Conservation (phyloP, 2,888 invertebrate genomes). For the Drosophila peninsularis region DNA sequence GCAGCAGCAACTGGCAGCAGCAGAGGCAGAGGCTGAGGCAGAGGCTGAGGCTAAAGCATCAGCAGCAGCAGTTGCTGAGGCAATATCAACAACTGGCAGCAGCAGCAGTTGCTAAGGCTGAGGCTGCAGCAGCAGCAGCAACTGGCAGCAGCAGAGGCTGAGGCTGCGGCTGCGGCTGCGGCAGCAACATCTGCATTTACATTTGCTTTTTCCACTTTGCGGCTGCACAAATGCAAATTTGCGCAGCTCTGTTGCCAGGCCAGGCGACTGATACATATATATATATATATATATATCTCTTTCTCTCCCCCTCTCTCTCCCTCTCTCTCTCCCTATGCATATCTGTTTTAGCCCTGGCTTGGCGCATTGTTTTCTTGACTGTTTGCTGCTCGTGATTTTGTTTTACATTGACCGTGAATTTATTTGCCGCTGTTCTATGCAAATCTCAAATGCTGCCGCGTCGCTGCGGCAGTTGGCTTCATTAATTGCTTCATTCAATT, state of each 20-base stretch:
- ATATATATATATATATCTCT: not conserved
- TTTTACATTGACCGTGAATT: constrained; percentile 75
- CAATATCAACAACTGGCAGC: too few species aligned
- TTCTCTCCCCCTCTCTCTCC: constrained; percentile 6
- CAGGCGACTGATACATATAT: constrained; percentile 14
- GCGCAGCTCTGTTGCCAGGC: constrained; percentile 69
- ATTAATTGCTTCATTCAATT: constrained; percentile 63
- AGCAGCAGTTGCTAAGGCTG: not conserved
- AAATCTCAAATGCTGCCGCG: constrained; percentile 45
- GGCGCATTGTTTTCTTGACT: constrained; percentile 33
- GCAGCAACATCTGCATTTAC: constrained; percentile 28
- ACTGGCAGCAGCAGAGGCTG: too few species aligned
- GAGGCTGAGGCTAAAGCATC: too few species aligned
- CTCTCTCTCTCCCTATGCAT: constrained; percentile 7
- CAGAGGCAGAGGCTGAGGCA: too few species aligned
- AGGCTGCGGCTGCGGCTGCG: constrained; percentile 11
- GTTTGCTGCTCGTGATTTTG: constrained; percentile 48
- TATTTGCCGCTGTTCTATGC: constrained; percentile 53
- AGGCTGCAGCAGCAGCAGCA: constrained; percentile 19
- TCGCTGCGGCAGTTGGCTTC: constrained; percentile 36
- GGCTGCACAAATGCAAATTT: constrained; percentile 60
- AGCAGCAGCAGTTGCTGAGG: too few species aligned
- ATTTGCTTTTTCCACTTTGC: constrained; percentile 57
- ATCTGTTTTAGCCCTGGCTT: constrained; percentile 23
- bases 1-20: too few species aligned